Evolutionary conservation across 2,797 vertebrate genomes (phyloP), one percentile per base, ranked within the genome.

Genomic region (Urocyon cinereoargenteus): DNA sequence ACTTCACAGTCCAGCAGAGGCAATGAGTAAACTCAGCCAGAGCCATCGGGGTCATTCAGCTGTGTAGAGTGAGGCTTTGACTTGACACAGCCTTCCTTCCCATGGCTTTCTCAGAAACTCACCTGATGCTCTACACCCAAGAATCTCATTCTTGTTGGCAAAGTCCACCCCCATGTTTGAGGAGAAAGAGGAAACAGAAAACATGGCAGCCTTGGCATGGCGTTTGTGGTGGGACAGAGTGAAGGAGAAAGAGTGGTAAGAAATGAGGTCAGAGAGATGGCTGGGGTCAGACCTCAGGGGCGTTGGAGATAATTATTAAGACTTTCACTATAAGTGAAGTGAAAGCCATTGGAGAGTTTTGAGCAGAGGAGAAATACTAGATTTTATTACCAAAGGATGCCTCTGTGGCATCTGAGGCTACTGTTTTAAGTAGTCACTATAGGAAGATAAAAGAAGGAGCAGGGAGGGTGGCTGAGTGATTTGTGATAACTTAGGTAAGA

Each of bases 311-410:
- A 6, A 6, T 2, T 53, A 6, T 53, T 10, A 49, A 28, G 62
- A 73, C 12, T 51, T 26, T 31, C 9, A 19, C 15, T 19, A 24
- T 84, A 45, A 92, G 26, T 36, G 22, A 92, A 18, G n/a, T 22
- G 34, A 64, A 78, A 70, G 3, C 12, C 51, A 49, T 15, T 14
- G 45, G 10, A 28, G 51, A 40, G 53, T 49, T 55, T 70, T 51
- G n/a, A 91, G 36, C 62, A 92, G 34, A 92, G 89, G 86, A 95
- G 0, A 97, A 70, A 87, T 70, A 31, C 22, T 95, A 91, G 26
- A 79, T 31, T 64, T 31, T 4, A 34, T 73, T 68, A 31, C 55
- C 24, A 61, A 79, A 36, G 55, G 85, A 40, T 13, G 14, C 40
- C 11, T 73, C 86, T 34, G 36, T 12, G n/a, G 49, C 61, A n/a